phyloP scores from a whole-genome alignment of 2,113 vertebrate species.

The Oophaga pumilio region DNA sequence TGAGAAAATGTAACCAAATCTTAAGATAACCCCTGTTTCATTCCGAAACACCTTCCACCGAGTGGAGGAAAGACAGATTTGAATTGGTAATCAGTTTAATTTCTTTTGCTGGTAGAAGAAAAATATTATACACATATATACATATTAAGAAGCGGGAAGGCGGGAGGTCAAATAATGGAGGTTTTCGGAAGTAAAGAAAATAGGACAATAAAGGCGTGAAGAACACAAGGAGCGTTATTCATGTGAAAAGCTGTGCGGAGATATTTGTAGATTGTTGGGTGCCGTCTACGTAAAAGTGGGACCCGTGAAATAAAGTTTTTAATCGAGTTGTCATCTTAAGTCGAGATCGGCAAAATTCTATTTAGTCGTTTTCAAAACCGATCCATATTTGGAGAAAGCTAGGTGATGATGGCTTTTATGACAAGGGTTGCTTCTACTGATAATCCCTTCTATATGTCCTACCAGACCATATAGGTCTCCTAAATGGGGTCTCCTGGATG shows the following conservation, averaged over 20 bases:
- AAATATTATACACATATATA: slow-evolving; percentile 58
- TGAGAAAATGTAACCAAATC: slow-evolving; percentile 91
- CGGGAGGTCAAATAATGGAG: not conserved
- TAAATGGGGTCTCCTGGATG: no score
- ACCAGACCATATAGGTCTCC: no score
- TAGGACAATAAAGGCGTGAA: slow-evolving; percentile 15
- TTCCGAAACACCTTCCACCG: slow-evolving; percentile 84
- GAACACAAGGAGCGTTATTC: not conserved
- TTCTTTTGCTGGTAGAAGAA: slow-evolving; percentile 73
- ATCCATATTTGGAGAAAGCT: not conserved
- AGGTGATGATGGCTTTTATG: not conserved
- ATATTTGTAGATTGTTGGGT: not conserved
- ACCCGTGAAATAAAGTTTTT: not conserved
- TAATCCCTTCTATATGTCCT: no score
- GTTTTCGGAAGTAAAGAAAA: not conserved
- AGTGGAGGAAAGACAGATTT: slow-evolving; percentile 77
- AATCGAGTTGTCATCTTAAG: not conserved
- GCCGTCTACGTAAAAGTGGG: not conserved
- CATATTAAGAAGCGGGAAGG: slow-evolving; percentile 15
- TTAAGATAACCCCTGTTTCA: slow-evolving; percentile 90
- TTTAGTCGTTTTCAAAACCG: not conserved
- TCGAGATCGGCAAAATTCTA: not conserved
- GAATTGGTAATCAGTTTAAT: slow-evolving; percentile 87
- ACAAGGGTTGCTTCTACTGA: not conserved
- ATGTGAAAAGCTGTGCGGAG: not conserved